A percentile compares a stretch with the other conserved stretches of the same genome.
These are phyloP conservation scores for Scaptomyza polygonia DNA, from an alignment of 2,888 invertebrate genomes.

Conservation along the genomic window DNA sequence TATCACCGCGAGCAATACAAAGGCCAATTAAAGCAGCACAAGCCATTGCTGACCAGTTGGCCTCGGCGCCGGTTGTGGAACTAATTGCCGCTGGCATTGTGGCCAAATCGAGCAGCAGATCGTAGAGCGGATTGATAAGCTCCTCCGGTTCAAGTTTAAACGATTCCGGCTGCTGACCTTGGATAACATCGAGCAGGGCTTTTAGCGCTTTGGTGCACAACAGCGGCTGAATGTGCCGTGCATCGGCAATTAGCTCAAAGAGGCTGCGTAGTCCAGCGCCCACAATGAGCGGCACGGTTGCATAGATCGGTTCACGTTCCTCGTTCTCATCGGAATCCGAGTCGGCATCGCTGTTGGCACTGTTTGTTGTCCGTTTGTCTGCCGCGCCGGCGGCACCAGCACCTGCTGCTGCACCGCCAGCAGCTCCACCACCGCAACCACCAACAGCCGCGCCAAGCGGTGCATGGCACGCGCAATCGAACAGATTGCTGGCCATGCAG, in stretches of 20 bases:
- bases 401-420: slow-evolving; percentile 36
- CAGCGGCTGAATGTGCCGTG: slow-evolving; percentile 91
- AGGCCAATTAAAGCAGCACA: slow-evolving; percentile 96
- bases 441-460: slow-evolving; percentile 46
- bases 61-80: slow-evolving; percentile 85
- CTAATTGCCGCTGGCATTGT: slow-evolving; percentile 87
- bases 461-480: slow-evolving; percentile 83
- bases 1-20: slow-evolving; percentile 96
- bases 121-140: slow-evolving; percentile 91
- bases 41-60: slow-evolving; percentile 92
- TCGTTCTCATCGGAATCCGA: slow-evolving; percentile 86
- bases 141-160: slow-evolving; percentile 84
- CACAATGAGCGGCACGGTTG: slow-evolving; percentile 88
- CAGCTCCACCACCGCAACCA: slow-evolving; percentile 41
- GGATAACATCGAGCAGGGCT: slow-evolving; percentile 95
- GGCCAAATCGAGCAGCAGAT: slow-evolving; percentile 92
- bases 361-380: slow-evolving; percentile 78
- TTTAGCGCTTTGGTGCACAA: slow-evolving; percentile 95
- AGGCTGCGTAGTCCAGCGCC: slow-evolving; percentile 93
- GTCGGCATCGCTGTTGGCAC: slow-evolving; percentile 83
- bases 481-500: slow-evolving; percentile 81
- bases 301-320: slow-evolving; percentile 84
- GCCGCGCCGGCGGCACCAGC: slow-evolving; percentile 38
- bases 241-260: slow-evolving; percentile 95
- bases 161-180: slow-evolving; percentile 85